Evolutionary conservation across 2,888 invertebrate species (phyloP).

Genomic region (Pammene fasciana): DNA sequence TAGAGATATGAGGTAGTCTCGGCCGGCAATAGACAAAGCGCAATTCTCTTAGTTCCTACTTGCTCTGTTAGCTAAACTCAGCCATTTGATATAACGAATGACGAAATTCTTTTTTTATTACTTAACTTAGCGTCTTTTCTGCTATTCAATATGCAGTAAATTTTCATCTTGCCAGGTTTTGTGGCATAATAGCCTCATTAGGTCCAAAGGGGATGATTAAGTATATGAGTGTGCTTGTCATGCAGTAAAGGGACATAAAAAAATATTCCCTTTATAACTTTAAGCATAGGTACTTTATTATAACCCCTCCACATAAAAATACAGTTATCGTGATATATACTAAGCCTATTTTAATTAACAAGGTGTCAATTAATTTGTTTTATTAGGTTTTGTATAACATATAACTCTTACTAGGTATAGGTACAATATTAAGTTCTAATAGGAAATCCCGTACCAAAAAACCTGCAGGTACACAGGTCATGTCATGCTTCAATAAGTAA

Average conservation of each 20-base stretch:
- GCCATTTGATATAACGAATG: slow-evolving; percentile 36
- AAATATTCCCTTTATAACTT: too few relatives aligned
- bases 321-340: too few relatives aligned
- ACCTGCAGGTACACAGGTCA: too few relatives aligned
- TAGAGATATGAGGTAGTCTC: slow-evolving; percentile 5
- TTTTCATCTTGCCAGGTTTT: slow-evolving; percentile 60
- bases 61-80: slow-evolving; percentile 19
- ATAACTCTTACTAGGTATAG: too few relatives aligned
- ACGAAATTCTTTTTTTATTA: slow-evolving; percentile 29
- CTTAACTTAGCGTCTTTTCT: slow-evolving; percentile 48
- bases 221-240: slow-evolving; percentile 22
- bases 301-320: too few relatives aligned
- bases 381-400: too few relatives aligned
- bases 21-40: slow-evolving; percentile 12
- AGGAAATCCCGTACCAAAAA: too few relatives aligned
- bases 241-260: neutral
- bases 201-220: slow-evolving; percentile 50
- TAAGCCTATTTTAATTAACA: too few relatives aligned
- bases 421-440: too few relatives aligned
- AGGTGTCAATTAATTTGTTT: too few relatives aligned
- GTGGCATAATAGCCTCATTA: slow-evolving; percentile 54
- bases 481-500: too few relatives aligned
- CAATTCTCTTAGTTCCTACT: slow-evolving; percentile 16
- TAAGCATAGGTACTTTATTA: too few relatives aligned
- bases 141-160: slow-evolving; percentile 68